phyloP scores from a whole-genome alignment of 2,113 vertebrate genomes.

The Rhagologus leucostigma region DNA sequence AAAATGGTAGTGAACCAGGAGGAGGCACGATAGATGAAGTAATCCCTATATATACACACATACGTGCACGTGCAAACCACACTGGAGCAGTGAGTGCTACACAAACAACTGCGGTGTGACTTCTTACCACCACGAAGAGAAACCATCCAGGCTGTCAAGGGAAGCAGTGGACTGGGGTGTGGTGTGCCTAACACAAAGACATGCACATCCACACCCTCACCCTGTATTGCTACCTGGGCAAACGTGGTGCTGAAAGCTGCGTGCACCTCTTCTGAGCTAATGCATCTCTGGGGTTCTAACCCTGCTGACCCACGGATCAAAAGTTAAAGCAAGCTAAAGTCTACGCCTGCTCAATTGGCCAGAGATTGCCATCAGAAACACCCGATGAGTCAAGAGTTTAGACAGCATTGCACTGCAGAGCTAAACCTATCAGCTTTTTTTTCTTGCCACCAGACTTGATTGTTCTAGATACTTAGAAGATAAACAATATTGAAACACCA shows the following conservation, averaged over 20 bases:
- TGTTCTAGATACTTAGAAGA: neutral
- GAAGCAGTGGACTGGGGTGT: neutral
- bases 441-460: neutral
- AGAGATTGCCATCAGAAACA: neutral
- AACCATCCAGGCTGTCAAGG: neutral
- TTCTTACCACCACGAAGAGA: neutral
- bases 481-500: neutral
- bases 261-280: neutral
- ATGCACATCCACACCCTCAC: neutral
- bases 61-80: neutral
- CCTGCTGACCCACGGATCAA: neutral
- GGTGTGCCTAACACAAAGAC: neutral
- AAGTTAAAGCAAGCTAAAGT: neutral
- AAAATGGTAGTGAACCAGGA: neutral
- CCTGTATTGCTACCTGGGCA: fast-evolving
- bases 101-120: neutral
- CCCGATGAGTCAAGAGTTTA: neutral
- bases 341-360: neutral
- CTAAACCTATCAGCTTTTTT: neutral
- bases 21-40: neutral
- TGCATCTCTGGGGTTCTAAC: neutral
- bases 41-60: neutral
- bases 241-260: neutral
- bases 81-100: neutral
- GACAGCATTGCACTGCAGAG: neutral